Base-by-base conservation (phyloP, 2,888 invertebrate species). In the Drosophila multiciliata region DNA sequence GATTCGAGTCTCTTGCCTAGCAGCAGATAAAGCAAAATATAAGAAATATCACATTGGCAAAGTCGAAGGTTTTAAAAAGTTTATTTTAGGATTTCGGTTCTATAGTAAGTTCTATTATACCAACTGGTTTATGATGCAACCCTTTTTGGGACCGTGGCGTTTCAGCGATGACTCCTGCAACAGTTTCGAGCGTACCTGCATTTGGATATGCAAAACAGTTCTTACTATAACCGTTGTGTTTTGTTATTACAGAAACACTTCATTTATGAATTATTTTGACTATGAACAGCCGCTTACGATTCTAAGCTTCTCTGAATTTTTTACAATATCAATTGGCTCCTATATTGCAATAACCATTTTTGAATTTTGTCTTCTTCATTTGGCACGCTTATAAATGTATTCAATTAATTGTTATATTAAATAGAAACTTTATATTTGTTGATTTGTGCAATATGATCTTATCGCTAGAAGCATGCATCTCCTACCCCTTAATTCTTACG, bases 101-200 rank as follows among this genome's bases (percentile, higher is more conserved):
- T 50, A 42, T 11, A 57, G 12, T 20, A 35, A 58, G 8, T 11
- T 57, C 0, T 65, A 64, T 48, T 80, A 61, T 6, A 60, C 49
- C 9, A 73, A 76, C 50, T 79, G 76, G 76, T 79, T 65, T 33
- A n/a, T 69, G 55, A 7, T 76, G 45, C 79, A 79, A 12, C 79
- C 78, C 1, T 7, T 78, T 40, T 20, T 69, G 12, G 78, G 79
- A 12, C 67, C 80, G 17, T 66, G 66, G 62, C 79, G 69, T 1
- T 65, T 54, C 15, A 67, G n/a, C n/a, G 65, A 70, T 35, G 26
- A 35, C 0, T 63, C 69, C 9, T 58, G 38, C 45, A 73, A 67
- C 23, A 20, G 26, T 20, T 79, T 60, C 20, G 59, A 70, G 4
- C 79, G 79, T 17, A 66, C 57, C n/a, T 79, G 79, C n/a, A 57